Evolutionary conservation across 2,888 invertebrate genomes (phyloP), one percentile per base, ranked within the genome.

Genomic region (Tetranychus piercei): DNA sequence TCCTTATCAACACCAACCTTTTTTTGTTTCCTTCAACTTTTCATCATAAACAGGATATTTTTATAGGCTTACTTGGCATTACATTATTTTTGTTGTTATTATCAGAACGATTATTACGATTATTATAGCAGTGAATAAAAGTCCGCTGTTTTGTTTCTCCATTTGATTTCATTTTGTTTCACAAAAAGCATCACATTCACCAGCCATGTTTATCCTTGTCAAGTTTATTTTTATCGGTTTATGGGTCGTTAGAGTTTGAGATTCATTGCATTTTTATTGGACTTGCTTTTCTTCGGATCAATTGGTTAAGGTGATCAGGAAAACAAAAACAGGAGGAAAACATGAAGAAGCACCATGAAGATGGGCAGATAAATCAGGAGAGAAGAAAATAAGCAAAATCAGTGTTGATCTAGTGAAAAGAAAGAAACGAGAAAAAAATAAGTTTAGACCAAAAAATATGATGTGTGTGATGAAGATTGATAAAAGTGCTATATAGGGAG

Each of bases 231-330:
- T 55, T 55, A 55, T 55, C 55, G 55, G 55, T 55, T 55, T 55
- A 55, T 55, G 55, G 55, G 55, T 55, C 55, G 55, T 55, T 55
- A 55, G 55, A 55, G 55, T 55, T 55, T 55, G 55, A 55, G 55
- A 55, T 55, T 55, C 55, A 55, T 55, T 55, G 55, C 55, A 55
- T 55, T 55, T 55, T 55, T 55, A 55, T 55, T 55, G 55, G 55
- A 55, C 55, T 55, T 55, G 9, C 11, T 55, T 55, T 55, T 55
- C 55, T 15, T 55, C 15, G 15, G 55, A 55, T 55, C 9, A 55
- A 55, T 15, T 55, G 55, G 55, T 55, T 15, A 55, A 55, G 55
- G 55, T 55, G 55, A 55, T 15, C 55, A 34, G 34, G 55, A 55
- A 15, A 15, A 9, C 55, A 55, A 55, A 15, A 55, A 9, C 15